A percentile compares a stretch with the other conserved stretches of the same genome.
Evolutionary conservation across 2,888 invertebrate species (phyloP).

Genomic region (Cepaea hortensis): DNA sequence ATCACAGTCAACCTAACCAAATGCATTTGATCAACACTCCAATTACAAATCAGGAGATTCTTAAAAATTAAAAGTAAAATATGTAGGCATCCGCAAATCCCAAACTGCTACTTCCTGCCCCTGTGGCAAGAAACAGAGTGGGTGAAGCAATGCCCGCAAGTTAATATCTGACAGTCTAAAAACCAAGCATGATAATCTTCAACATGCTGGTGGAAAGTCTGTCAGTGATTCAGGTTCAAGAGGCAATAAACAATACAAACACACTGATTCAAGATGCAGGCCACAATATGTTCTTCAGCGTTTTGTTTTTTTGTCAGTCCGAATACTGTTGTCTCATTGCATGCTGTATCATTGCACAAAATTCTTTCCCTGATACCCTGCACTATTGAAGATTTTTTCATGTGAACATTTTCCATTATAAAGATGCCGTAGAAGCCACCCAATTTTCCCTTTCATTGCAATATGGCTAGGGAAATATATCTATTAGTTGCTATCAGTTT

Average conservation of each 20-base stretch:
- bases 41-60: not conserved
- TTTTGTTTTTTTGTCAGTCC: too few species aligned
- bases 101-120: constrained; percentile 30
- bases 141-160: constrained; percentile 42
- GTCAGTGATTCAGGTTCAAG: not conserved
- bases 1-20: not conserved
- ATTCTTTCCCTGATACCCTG: too few species aligned
- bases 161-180: constrained; percentile 41
- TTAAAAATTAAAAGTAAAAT: not conserved
- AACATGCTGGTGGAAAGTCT: constrained; percentile 17
- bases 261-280: too few species aligned
- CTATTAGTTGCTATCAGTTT: too few species aligned
- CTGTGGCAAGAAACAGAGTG: constrained; percentile 34
- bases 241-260: not conserved
- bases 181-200: constrained; percentile 26
- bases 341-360: too few species aligned
- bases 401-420: too few species aligned
- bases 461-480: too few species aligned
- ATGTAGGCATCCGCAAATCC: constrained; percentile 46
- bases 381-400: too few species aligned
- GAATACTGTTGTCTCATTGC: too few species aligned
- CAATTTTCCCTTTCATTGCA: too few species aligned
- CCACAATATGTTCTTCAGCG: too few species aligned
- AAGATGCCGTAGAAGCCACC: too few species aligned
- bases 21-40: not conserved